Evolutionary conservation across 2,888 invertebrate species (phyloP).

Genomic region (Alloscopus bannaensis): DNA sequence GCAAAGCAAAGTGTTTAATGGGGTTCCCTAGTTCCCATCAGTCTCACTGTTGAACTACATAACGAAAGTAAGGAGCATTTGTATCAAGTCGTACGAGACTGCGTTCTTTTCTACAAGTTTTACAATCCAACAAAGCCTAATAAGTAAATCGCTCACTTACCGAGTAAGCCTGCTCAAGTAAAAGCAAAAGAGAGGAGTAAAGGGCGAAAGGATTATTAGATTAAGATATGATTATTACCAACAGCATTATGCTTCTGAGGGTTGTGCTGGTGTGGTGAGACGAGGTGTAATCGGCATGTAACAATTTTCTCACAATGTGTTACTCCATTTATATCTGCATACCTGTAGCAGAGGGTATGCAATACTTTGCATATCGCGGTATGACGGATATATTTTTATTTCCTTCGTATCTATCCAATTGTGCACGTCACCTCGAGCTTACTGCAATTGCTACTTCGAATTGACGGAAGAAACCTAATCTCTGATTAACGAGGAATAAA

Average conservation of each 20-base stretch:
- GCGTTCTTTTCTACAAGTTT: too few species aligned
- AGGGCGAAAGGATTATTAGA: constrained; percentile 25
- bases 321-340: too few species aligned
- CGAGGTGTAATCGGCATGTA: constrained; percentile 35
- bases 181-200: constrained; percentile 4
- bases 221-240: constrained; percentile 18
- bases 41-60: constrained; percentile 67
- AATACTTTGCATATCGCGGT: too few species aligned
- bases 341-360: too few species aligned
- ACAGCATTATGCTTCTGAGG: neutral
- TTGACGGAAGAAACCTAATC: too few species aligned
- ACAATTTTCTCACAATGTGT: constrained; percentile 47
- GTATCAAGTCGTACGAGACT: neutral
- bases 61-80: constrained; percentile 10
- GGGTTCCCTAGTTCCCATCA: constrained; percentile 70
- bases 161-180: neutral
- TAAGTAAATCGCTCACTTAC: too few species aligned
- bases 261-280: neutral
- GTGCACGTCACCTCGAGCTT: too few species aligned
- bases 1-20: constrained; percentile 62
- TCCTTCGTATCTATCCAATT: too few species aligned
- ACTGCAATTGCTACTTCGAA: too few species aligned
- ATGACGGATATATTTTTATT: too few species aligned
- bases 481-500: too few species aligned
- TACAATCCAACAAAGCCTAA: too few species aligned